Evolutionary conservation across 1,140 invertebrate species (phyloP).

Genomic region (Calosoma granatense): DNA sequence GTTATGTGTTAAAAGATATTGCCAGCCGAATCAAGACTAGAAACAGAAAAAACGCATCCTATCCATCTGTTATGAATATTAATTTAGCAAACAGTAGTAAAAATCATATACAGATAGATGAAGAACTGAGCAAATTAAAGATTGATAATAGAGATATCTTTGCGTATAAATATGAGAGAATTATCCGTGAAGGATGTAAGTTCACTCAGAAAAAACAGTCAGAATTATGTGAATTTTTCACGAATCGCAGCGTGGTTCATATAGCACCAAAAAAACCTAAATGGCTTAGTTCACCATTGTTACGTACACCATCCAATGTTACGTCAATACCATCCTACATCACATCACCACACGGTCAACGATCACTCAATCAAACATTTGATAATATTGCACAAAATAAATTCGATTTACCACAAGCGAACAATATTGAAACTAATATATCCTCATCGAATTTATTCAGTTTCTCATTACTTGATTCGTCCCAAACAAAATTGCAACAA

Average conservation of each 20-base stretch:
- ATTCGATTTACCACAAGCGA: background rate
- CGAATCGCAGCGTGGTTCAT: constrained; percentile 1
- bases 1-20: constrained; percentile 35
- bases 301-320: background rate
- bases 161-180: background rate
- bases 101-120: constrained; percentile 12
- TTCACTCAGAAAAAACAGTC: background rate
- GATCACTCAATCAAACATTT: background rate
- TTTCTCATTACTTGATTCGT: background rate
- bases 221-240: background rate
- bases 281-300: background rate
- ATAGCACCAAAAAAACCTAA: constrained; percentile 9
- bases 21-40: constrained; percentile 28
- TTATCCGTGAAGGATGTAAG: background rate
- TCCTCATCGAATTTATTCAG: background rate
- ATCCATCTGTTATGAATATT: background rate
- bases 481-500: background rate
- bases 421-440: background rate
- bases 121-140: constrained; percentile 1
- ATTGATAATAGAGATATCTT: constrained; percentile 7
- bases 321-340: background rate
- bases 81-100: constrained; percentile 2
- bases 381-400: background rate
- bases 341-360: background rate
- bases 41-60: constrained; percentile 13